Conservation (phyloP, 2,888 invertebrate genomes). For the Prosapia bicincta region DNA sequence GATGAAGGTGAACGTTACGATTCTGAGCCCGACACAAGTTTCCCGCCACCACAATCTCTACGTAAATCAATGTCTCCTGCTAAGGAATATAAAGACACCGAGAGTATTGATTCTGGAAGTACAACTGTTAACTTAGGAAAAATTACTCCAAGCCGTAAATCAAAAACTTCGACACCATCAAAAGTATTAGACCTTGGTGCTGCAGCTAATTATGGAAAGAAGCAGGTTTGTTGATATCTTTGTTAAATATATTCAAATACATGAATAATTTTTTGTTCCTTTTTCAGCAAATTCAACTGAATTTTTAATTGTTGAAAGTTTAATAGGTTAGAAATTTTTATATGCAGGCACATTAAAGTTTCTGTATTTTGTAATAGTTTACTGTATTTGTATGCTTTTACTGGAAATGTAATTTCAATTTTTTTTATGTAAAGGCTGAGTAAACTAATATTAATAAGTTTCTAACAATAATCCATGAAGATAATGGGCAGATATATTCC, state of each 20-base stretch:
- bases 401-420: too few species aligned
- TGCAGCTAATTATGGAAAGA: slow-evolving; percentile 59
- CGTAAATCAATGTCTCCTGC: slow-evolving; percentile 25
- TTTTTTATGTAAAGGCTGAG: too few species aligned
- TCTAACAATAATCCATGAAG: too few species aligned
- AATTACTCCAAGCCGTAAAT: slow-evolving; percentile 20
- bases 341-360: too few species aligned
- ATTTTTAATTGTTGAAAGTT: too few species aligned
- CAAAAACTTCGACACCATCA: slow-evolving; percentile 48
- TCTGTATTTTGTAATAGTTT: too few species aligned
- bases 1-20: slow-evolving; percentile 65
- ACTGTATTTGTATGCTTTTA: too few species aligned
- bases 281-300: too few species aligned
- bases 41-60: slow-evolving; percentile 24
- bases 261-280: too few species aligned
- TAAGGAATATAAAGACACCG: slow-evolving; percentile 37
- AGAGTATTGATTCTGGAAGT: slow-evolving; percentile 39
- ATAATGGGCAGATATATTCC: too few species aligned
- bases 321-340: too few species aligned
- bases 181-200: slow-evolving; percentile 64
- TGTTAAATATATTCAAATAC: neutral
- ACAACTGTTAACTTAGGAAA: slow-evolving; percentile 37
- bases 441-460: too few species aligned
- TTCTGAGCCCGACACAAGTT: slow-evolving; percentile 59
- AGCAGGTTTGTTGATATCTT: slow-evolving; percentile 20